A percentile compares a stretch with the other conserved stretches of the same genome.
phyloP scores from a whole-genome alignment of 64 coral and sea anemone species.

The Stichodactyla helianthus region DNA sequence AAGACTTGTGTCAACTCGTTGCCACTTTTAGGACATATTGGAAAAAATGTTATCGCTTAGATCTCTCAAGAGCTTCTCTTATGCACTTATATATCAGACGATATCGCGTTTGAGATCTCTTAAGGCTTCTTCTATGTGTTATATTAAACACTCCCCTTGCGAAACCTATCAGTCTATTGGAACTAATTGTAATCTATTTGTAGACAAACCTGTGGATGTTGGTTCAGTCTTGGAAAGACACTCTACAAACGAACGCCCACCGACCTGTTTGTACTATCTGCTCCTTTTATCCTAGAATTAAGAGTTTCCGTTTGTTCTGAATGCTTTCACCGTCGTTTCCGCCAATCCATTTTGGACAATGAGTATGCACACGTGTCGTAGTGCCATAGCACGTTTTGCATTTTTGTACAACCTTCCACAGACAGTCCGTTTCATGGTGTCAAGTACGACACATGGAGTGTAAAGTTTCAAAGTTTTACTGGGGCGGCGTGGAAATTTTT shows the following conservation, averaged over 20 bases:
- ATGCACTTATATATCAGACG: not conserved
- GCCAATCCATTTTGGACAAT: not conserved
- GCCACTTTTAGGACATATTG: not conserved
- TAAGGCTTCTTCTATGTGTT: not conserved
- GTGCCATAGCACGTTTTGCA: not conserved
- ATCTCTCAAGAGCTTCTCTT: not conserved
- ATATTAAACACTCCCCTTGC: not conserved
- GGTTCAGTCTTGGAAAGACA: not conserved
- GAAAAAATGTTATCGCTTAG: not conserved
- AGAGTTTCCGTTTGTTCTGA: conserved; percentile 4
- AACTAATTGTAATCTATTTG: conserved; percentile 2
- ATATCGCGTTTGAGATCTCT: not conserved
- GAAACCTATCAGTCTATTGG: not conserved
- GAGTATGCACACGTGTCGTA: not conserved
- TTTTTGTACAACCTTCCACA: not conserved
- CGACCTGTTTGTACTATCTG: not conserved
- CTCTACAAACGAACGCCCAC: conserved; percentile 7
- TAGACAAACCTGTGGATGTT: not conserved
- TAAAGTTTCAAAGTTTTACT: not conserved
- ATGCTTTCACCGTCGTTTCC: conserved; percentile 16
- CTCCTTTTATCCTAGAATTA: not conserved
- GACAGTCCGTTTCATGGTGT: not conserved
- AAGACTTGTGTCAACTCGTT: not conserved
- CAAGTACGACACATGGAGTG: not conserved
- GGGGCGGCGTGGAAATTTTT: not conserved